Evolutionary conservation across 2,113 vertebrate genomes (phyloP).

Genomic region (Eubucco bourcierii): DNA sequence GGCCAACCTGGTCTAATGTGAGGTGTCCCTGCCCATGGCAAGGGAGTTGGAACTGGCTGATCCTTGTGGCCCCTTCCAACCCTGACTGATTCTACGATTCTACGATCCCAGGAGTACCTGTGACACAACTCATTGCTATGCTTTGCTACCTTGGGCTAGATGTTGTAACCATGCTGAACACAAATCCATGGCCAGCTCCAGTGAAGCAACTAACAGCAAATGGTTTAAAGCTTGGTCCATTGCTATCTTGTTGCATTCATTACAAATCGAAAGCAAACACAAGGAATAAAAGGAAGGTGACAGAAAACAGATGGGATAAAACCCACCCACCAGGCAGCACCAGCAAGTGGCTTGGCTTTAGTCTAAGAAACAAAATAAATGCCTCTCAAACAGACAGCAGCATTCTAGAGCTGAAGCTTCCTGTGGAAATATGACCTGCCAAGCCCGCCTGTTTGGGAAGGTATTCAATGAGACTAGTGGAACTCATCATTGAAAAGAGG

Average conservation of each 20-base stretch:
- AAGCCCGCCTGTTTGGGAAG: background rate
- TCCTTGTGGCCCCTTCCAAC: too few species aligned
- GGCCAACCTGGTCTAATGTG: too few species aligned
- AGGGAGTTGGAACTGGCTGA: too few species aligned
- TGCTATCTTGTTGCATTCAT: background rate
- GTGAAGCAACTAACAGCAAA: background rate
- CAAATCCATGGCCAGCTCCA: background rate
- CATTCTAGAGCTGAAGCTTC: background rate
- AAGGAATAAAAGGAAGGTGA: background rate
- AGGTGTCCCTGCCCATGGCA: too few species aligned
- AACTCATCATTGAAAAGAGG: conserved; percentile 2
- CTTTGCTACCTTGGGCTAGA: background rate
- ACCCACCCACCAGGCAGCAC: background rate
- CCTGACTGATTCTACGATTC: too few species aligned
- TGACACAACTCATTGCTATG: background rate
- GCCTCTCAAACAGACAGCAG: background rate
- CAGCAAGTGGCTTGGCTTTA: background rate
- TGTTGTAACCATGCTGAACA: background rate
- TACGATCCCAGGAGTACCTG: background rate
- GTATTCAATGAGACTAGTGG: background rate
- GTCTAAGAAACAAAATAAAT: background rate
- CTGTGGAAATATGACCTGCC: background rate
- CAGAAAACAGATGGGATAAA: background rate
- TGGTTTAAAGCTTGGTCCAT: background rate
- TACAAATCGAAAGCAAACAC: background rate